Percentiles rank a stretch among this genome's conserved stretches.
These are phyloP conservation scores for Sebastes iracundus DNA, from an alignment of 2,797 vertebrate genomes.

Conservation along the genomic window DNA sequence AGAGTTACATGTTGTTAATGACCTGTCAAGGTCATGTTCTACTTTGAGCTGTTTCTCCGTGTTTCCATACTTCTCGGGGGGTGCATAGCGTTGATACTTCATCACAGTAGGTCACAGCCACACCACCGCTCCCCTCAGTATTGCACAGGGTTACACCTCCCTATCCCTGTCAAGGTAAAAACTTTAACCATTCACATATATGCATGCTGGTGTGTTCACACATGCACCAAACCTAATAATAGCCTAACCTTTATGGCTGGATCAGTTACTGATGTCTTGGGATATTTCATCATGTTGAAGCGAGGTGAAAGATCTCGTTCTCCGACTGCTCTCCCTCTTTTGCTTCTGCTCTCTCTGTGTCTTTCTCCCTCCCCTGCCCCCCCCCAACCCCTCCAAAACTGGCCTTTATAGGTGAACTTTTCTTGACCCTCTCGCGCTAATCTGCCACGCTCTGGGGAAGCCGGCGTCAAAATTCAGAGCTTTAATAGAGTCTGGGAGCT, in stretches of 20 bases:
- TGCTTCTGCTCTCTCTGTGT: conserved; percentile 18
- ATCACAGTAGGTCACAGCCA: conserved; percentile 62
- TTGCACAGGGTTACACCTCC: conserved; percentile 34
- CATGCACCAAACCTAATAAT: conserved; percentile 56
- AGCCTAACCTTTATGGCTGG: conserved; percentile 70
- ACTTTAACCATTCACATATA: conserved; percentile 35
- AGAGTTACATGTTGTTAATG: conserved; percentile 60
- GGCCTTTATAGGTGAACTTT: conserved; percentile 71
- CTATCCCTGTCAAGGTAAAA: conserved; percentile 56
- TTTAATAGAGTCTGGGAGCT: conserved; percentile 64
- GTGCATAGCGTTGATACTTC: conserved; percentile 49
- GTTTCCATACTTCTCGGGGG: conserved; percentile 54
- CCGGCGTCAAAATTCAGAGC: conserved; percentile 55
- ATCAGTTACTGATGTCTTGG: conserved; percentile 68
- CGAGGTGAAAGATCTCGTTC: conserved; percentile 65
- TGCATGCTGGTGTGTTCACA: conserved; percentile 17
- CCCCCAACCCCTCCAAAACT: conserved; percentile 13
- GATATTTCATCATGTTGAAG: conserved; percentile 72
- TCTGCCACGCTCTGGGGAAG: conserved; percentile 61
- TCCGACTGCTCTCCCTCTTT: conserved; percentile 42
- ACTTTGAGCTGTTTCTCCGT: conserved; percentile 58
- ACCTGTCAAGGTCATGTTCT: conserved; percentile 66
- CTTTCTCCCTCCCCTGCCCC: background rate
- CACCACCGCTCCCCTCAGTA: conserved; percentile 37
- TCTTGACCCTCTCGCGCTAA: conserved; percentile 65